Evolutionary conservation across 2,113 vertebrate species (phyloP).

Genomic region (Syngnathus typhle): DNA sequence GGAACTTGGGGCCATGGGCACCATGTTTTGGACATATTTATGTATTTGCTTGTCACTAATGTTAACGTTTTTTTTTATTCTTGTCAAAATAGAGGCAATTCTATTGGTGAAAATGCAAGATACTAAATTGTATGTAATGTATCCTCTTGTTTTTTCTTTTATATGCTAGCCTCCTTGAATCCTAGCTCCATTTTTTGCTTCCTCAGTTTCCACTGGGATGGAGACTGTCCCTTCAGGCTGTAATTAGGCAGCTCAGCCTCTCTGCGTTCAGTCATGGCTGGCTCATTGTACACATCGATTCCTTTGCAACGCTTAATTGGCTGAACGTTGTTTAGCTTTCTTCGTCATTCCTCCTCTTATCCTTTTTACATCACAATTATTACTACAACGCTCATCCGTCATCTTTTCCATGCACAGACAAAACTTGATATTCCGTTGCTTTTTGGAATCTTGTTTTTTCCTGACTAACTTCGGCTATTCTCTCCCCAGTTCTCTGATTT

Average conservation of each 20-base stretch:
- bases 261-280: conserved; percentile 57
- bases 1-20: too few relatives aligned
- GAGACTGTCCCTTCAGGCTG: conserved; percentile 57
- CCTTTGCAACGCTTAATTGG: conserved; percentile 57
- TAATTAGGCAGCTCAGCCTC: conserved; percentile 58
- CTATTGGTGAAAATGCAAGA: neutral
- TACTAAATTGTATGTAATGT: neutral
- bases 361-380: conserved; percentile 9
- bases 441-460: neutral
- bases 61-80: too few relatives aligned
- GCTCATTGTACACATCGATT: conserved; percentile 56
- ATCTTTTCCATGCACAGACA: neutral
- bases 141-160: neutral
- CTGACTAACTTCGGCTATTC: neutral
- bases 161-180: conserved; percentile 2
- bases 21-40: too few relatives aligned
- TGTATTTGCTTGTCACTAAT: too few relatives aligned
- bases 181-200: conserved; percentile 2
- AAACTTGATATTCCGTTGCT: neutral
- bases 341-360: conserved; percentile 29
- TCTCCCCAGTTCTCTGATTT: neutral
- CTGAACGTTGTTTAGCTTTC: conserved; percentile 53
- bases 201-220: conserved; percentile 43
- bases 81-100: neutral
- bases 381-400: neutral